Evolutionary conservation across 1,140 invertebrate genomes (phyloP).

Genomic region (Ceratosolen fusciceps): DNA sequence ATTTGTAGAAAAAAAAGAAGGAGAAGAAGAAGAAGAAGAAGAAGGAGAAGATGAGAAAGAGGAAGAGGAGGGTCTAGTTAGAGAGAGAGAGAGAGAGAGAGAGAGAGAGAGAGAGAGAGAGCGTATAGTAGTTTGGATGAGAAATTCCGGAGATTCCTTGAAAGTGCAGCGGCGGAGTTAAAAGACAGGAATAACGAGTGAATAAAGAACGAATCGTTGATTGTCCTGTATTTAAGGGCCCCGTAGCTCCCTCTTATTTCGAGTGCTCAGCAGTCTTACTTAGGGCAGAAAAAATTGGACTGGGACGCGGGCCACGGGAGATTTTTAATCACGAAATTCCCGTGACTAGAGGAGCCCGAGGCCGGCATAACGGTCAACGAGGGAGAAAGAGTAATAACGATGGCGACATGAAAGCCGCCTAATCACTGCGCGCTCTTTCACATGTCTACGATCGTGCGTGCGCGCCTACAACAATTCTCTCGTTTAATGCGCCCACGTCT

Average conservation of each 20-base stretch:
- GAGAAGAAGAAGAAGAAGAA: no score
- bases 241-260: not conserved
- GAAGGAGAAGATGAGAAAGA: no score
- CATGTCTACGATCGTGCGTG: slow-evolving; percentile 44
- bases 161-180: not conserved
- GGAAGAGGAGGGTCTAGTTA: no score
- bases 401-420: slow-evolving; percentile 34
- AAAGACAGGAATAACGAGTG: not conserved
- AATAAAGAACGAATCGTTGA: not conserved
- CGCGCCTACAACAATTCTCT: slow-evolving; percentile 56
- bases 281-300: not conserved
- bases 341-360: not conserved
- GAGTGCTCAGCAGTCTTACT: not conserved
- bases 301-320: not conserved
- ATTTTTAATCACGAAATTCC: slow-evolving; percentile 24
- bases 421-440: slow-evolving; percentile 41
- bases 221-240: not conserved
- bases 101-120: not conserved
- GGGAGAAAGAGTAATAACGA: slow-evolving; percentile 32
- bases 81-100: no score
- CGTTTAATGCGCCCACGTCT: slow-evolving; percentile 53
- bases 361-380: not conserved
- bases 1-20: no score
- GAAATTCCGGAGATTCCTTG: not conserved
- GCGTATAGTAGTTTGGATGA: not conserved